Percentiles rank a stretch among this genome's conserved stretches.
Evolutionary conservation across 53 echinoderm and acorn worm genomes (phyloP).

Genomic region (Antedon mediterranea): DNA sequence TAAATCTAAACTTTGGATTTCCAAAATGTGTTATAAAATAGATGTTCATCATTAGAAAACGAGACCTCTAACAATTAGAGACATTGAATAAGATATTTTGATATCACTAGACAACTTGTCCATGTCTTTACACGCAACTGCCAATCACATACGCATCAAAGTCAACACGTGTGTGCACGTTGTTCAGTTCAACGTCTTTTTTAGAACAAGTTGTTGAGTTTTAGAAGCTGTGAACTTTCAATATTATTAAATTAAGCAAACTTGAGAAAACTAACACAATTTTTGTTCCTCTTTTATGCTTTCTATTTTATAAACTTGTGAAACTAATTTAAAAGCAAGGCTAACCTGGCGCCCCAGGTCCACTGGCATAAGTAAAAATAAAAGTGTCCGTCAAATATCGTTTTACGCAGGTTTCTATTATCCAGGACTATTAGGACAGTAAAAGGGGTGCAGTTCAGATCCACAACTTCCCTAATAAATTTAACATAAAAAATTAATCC

Average conservation of each 20-base stretch:
- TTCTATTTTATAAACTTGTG: too few relatives aligned
- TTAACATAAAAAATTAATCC: too few relatives aligned
- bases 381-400: too few relatives aligned
- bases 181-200: background rate
- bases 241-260: background rate
- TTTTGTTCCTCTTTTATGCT: background rate
- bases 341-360: too few relatives aligned
- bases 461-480: too few relatives aligned
- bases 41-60: background rate
- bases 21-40: background rate
- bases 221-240: background rate
- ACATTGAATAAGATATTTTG: background rate
- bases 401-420: too few relatives aligned
- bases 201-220: background rate
- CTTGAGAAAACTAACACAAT: background rate
- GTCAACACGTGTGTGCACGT: background rate
- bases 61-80: background rate
- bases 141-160: background rate
- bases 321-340: too few relatives aligned
- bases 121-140: background rate
- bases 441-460: too few relatives aligned
- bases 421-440: too few relatives aligned
- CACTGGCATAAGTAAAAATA: too few relatives aligned
- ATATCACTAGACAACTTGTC: background rate
- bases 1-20: background rate